A percentile compares a stretch with the other conserved stretches of the same genome.
phyloP scores from a whole-genome alignment of 2,113 vertebrate genomes.

The Chlorodrepanis virens region DNA sequence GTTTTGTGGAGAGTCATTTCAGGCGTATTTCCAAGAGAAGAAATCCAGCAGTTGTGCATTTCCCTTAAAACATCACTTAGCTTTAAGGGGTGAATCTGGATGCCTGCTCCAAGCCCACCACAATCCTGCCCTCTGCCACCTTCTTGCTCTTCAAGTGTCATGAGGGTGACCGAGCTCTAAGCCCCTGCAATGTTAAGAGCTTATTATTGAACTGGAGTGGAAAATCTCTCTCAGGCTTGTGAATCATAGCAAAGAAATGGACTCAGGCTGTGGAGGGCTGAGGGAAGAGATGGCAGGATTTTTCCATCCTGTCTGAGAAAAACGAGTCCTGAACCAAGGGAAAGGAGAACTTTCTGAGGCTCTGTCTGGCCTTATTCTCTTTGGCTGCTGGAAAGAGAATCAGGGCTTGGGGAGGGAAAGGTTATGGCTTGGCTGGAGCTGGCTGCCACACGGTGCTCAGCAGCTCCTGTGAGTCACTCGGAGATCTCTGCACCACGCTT shows the following conservation, averaged over 20 bases:
- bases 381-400: constrained; percentile 26
- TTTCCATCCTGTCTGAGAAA: constrained; percentile 66
- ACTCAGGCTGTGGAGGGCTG: constrained; percentile 45
- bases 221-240: constrained; percentile 70
- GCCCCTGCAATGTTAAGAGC: neutral
- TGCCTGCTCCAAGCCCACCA: neutral
- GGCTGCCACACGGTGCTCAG: neutral
- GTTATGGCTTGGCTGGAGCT: neutral
- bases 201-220: constrained; percentile 67
- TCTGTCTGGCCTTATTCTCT: neutral
- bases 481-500: neutral
- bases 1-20: neutral
- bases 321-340: neutral
- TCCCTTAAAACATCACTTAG: neutral
- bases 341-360: constrained; percentile 12
- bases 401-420: neutral
- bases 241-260: constrained; percentile 68
- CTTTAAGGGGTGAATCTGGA: neutral
- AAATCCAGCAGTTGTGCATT: neutral
- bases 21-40: neutral
- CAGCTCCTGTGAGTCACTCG: constrained; percentile 31
- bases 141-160: neutral
- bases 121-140: neutral
- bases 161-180: neutral
- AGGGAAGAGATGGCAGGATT: constrained; percentile 57